phyloP scores from a whole-genome alignment of 2,113 vertebrate genomes.

The Eclectus roratus region DNA sequence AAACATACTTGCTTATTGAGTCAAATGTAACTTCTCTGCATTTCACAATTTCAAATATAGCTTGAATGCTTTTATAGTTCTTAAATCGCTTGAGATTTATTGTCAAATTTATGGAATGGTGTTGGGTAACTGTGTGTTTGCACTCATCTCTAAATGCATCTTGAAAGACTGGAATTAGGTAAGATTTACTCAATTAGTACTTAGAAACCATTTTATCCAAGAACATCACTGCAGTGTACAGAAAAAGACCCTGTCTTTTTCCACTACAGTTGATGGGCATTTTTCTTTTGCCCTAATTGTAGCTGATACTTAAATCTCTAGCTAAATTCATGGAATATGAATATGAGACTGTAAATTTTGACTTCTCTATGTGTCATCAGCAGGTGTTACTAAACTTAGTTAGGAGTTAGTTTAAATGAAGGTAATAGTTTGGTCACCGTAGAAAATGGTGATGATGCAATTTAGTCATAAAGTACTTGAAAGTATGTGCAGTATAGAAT shows the following conservation, averaged over 20 bases:
- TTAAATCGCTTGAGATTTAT: background rate
- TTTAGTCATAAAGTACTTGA: background rate
- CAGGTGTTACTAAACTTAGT: background rate
- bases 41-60: background rate
- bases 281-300: background rate
- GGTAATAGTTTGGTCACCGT: background rate
- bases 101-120: background rate
- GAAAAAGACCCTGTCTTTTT: background rate
- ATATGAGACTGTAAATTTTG: background rate
- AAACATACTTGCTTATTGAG: background rate
- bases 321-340: background rate
- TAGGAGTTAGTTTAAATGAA: background rate
- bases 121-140: background rate
- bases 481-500: fast-evolving
- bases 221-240: background rate
- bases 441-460: background rate
- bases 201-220: background rate
- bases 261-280: background rate
- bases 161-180: background rate
- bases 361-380: background rate
- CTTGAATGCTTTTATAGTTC: background rate
- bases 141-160: background rate
- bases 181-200: background rate
- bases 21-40: background rate
- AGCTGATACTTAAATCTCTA: background rate